Conservation (phyloP, 1,140 invertebrate genomes). For the Orius laevigatus region DNA sequence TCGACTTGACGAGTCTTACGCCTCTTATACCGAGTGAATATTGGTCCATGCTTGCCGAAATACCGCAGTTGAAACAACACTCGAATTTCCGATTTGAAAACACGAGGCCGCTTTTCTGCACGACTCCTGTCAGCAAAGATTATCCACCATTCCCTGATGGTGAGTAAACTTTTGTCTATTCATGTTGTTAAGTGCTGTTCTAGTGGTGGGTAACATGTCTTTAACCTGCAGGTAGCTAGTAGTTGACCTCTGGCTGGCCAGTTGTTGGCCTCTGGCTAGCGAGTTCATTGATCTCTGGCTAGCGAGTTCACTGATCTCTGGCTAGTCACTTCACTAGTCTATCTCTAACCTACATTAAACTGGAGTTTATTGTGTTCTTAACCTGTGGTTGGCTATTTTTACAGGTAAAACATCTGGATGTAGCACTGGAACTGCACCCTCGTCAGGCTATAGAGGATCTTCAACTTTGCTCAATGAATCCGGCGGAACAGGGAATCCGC, state of each 20-base stretch:
- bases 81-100: slow-evolving; percentile 32
- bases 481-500: slow-evolving; percentile 46
- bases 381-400: too few relatives aligned
- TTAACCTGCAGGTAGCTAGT: too few relatives aligned
- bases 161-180: slow-evolving; percentile 1
- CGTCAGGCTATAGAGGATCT: slow-evolving; percentile 68
- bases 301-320: too few relatives aligned
- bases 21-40: slow-evolving; percentile 71
- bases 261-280: not conserved
- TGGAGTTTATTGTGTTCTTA: too few relatives aligned
- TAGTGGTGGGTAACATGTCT: too few relatives aligned
- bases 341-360: too few relatives aligned
- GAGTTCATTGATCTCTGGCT: not conserved
- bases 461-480: slow-evolving; percentile 67
- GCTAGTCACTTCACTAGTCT: too few relatives aligned
- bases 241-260: slow-evolving; percentile 2
- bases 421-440: slow-evolving; percentile 57
- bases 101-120: slow-evolving; percentile 47
- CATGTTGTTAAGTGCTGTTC: too few relatives aligned
- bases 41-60: slow-evolving; percentile 48
- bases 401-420: slow-evolving; percentile 55
- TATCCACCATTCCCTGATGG: slow-evolving; percentile 17
- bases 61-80: slow-evolving; percentile 52
- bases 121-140: slow-evolving; percentile 32
- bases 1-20: slow-evolving; percentile 81